Percentiles rank a stretch among this genome's conserved stretches.
Conservation (phyloP, 2,113 vertebrate species). For the Hippolais icterina region DNA sequence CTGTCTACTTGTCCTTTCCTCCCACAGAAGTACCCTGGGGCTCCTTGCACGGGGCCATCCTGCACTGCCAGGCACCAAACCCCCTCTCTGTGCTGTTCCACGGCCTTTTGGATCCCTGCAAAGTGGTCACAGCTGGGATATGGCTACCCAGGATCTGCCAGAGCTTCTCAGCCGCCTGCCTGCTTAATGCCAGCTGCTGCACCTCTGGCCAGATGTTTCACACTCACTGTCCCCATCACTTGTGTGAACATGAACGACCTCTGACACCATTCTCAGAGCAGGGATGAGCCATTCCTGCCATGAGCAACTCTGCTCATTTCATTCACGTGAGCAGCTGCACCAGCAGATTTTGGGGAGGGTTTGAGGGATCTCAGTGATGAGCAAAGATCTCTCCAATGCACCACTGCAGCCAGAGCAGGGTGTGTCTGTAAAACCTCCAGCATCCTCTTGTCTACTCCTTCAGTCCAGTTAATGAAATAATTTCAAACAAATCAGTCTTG, state of each 20-base stretch:
- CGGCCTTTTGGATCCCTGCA: neutral
- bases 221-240: neutral
- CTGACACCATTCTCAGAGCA: neutral
- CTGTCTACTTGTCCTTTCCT: neutral
- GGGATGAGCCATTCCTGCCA: neutral
- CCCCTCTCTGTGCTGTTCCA: neutral
- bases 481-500: neutral
- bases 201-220: neutral
- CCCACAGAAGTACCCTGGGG: rapidly evolving
- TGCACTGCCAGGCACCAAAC: neutral
- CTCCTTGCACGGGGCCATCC: neutral
- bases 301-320: neutral
- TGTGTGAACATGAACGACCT: rapidly evolving
- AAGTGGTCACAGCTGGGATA: neutral
- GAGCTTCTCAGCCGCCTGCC: neutral
- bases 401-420: neutral
- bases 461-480: neutral
- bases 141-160: neutral
- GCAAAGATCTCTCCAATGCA: neutral
- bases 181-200: neutral
- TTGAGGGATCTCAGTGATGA: neutral
- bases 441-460: neutral
- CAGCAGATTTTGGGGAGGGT: neutral
- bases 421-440: neutral
- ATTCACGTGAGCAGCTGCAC: neutral